Evolutionary conservation across 1,140 invertebrate genomes (phyloP).

Genomic region (Drosophila littoralis): DNA sequence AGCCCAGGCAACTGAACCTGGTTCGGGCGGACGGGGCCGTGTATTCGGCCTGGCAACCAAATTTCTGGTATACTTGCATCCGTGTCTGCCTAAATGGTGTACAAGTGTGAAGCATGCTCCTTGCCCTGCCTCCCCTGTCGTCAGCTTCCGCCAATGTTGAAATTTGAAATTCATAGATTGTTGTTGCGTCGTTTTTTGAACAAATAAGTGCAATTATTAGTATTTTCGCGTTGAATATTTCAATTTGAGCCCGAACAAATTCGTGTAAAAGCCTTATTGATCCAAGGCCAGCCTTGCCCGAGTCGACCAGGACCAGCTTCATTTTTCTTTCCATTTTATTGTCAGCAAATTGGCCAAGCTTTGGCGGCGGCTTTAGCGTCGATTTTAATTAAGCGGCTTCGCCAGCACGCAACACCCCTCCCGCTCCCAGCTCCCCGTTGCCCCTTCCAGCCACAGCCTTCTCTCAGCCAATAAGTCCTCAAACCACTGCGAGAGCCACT

Average conservation of each 20-base stretch:
- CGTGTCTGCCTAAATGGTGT: not conserved
- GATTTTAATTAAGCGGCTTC: constrained; percentile 70
- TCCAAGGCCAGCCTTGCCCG: not conserved
- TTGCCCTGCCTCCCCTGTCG: no score
- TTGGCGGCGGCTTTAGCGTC: constrained; percentile 67
- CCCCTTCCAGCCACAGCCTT: no score
- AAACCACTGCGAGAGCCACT: constrained; percentile 7
- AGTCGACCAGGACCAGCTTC: constrained; percentile 10
- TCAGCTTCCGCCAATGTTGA: not conserved
- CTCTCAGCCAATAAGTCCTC: not conserved
- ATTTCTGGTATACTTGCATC: constrained; percentile 19
- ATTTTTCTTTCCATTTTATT: constrained; percentile 35
- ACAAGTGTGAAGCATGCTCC: constrained; percentile 7
- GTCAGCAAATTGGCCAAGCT: constrained; percentile 70
- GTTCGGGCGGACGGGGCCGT: not conserved
- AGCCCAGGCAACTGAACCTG: no score
- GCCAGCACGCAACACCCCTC: not conserved
- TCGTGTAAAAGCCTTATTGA: constrained; percentile 15
- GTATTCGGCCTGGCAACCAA: constrained; percentile 20
- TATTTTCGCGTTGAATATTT: constrained; percentile 59
- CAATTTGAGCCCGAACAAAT: constrained; percentile 45
- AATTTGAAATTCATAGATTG: constrained; percentile 76
- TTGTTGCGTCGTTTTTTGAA: constrained; percentile 17
- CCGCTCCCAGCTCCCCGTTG: not conserved
- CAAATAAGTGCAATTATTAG: constrained; percentile 61